Base-by-base conservation (phyloP, 2,113 vertebrate species). In the Pungitius pungitius region DNA sequence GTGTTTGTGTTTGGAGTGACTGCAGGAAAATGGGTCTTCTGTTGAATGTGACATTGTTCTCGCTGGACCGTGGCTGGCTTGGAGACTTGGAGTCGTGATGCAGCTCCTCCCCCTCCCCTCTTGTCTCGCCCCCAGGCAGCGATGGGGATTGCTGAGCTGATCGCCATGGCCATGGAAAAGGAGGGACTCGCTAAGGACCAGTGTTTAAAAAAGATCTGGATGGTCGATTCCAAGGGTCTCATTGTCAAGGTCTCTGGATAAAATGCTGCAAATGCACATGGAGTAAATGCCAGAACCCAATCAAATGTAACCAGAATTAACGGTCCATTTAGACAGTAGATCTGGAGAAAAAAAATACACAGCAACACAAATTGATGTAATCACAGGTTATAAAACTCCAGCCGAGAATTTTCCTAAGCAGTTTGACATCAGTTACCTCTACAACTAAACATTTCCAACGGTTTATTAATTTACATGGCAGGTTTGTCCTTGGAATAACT, bases 221-320 rank as follows among this genome's bases (percentile, higher is more conserved):
- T 99, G 96, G 97, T 99, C 69, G 98, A 99, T 89, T 99, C 97
- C 0, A 99, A 98, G 86, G 98, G 98, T 76, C 93, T 99, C 72
- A 92, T 99, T 52, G 96, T 99, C 59, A 97, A 99, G 96, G 98
- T 99, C 92, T 86, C 18, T 42, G 35, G 18, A 15, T 54, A 10
- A 47, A 66, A 57, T 13, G n/a, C 26, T 47, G 0, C 39, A 33
- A 24, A 52, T 45, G 54, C 22, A 45, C 43, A 65, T 22, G 27
- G 18, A 1, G 0, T 20, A 20, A 24, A 37, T 15, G 20, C 39
- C n/a, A 9, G 11, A 3, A 52, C 22, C 10, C 18, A 15, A 13
- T 22, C 8, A 27, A 35, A 33, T 65, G 27, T 59, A 20, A 26
- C 17, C 33, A 37, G 20, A 45, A 45, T 64, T 0, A 55, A 13